Conservation (phyloP, 2,888 invertebrate genomes). For the Agrochola macilenta region DNA sequence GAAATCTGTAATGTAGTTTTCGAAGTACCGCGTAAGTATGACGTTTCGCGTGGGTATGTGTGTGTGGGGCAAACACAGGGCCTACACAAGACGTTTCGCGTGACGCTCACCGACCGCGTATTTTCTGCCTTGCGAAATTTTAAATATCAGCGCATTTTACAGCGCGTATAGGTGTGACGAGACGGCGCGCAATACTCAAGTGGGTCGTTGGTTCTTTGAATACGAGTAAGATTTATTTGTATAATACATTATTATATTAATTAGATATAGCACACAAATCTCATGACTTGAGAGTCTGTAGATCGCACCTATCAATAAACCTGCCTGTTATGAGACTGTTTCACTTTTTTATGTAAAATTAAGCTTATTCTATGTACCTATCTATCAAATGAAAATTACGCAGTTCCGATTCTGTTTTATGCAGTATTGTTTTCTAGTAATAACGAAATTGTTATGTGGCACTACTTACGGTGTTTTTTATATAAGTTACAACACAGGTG, state of each 20-base stretch:
- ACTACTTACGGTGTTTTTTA: not conserved
- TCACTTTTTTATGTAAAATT: too few species aligned
- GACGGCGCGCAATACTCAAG: not conserved
- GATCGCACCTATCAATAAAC: not conserved
- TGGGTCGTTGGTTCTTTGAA: not conserved
- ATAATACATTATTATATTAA: not conserved
- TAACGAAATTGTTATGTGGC: not conserved
- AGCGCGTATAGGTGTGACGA: not conserved
- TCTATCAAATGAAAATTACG: not conserved
- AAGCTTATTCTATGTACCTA: not conserved
- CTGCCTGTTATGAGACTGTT: too few species aligned
- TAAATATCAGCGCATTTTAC: not conserved
- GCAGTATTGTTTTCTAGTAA: not conserved
- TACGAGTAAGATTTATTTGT: not conserved
- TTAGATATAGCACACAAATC: too few species aligned
- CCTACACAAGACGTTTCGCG: not conserved
- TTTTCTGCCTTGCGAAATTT: not conserved
- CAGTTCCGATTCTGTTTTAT: too few species aligned
- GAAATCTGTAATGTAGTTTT: not conserved
- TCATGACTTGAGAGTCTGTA: not conserved
- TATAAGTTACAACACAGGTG: not conserved
- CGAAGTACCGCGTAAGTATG: not conserved
- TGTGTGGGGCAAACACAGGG: not conserved
- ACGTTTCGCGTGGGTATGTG: too few species aligned
- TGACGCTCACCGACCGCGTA: too few species aligned